Evolutionary conservation across 2,113 vertebrate genomes (phyloP).

Genomic region (Carassius carassius): DNA sequence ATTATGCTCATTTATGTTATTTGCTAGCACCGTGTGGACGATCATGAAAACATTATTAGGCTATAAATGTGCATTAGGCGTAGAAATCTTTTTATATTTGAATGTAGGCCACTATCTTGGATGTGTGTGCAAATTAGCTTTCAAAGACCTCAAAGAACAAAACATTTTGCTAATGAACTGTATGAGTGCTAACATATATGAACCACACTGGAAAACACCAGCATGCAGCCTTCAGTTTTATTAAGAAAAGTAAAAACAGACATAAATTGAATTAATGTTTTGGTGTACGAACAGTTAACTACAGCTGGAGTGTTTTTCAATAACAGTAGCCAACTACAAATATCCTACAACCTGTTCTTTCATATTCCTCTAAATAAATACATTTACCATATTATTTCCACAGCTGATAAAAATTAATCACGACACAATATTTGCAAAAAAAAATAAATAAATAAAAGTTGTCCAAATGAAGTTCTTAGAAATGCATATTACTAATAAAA

Average conservation of each 20-base stretch:
- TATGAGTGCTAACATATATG: background rate
- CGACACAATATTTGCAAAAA: background rate
- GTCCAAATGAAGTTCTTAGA: too few relatives aligned
- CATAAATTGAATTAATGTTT: background rate
- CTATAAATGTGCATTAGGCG: background rate
- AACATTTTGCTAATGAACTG: background rate
- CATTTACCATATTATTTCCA: background rate
- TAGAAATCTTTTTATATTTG: background rate
- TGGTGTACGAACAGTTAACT: background rate
- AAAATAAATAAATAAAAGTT: too few relatives aligned
- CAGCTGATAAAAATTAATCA: background rate
- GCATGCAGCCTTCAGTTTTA: background rate
- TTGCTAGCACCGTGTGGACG: slow-evolving; percentile 46
- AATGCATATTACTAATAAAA: too few relatives aligned
- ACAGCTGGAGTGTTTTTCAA: background rate
- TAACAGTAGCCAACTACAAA: background rate
- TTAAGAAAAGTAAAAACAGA: background rate
- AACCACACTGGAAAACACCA: background rate
- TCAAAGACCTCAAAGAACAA: background rate
- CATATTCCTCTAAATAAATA: background rate
- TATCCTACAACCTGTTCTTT: background rate
- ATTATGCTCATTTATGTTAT: background rate
- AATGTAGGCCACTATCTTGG: background rate
- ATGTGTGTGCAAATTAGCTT: background rate
- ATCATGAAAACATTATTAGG: background rate